Percentiles rank a stretch among this genome's conserved stretches.
These are phyloP conservation scores for Teleogryllus oceanicus DNA, from an alignment of 2,888 invertebrate genomes.

Conservation along the genomic window DNA sequence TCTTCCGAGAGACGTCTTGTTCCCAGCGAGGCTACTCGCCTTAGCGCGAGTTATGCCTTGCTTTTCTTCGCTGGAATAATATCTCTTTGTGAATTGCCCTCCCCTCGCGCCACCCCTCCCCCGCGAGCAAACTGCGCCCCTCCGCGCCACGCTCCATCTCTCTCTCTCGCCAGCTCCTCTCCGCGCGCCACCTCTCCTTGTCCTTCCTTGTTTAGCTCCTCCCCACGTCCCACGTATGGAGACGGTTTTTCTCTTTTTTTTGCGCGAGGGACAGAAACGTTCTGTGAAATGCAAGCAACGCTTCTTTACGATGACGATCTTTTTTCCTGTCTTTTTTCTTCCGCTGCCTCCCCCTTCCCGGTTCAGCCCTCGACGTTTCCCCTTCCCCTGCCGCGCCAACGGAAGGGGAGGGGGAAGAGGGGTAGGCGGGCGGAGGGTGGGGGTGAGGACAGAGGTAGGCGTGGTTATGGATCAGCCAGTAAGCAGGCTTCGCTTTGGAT, in stretches of 20 bases:
- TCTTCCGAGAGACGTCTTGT: too few relatives aligned
- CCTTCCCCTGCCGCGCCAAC: neutral
- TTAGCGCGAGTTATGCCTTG: too few relatives aligned
- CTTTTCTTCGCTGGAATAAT: neutral
- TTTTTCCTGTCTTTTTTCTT: neutral
- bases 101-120: neutral
- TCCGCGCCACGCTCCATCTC: neutral
- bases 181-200: too few relatives aligned
- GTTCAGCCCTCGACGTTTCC: neutral
- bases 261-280: too few relatives aligned
- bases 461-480: slow-evolving; percentile 36
- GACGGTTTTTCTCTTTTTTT: too few relatives aligned
- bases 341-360: neutral
- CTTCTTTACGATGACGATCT: too few relatives aligned
- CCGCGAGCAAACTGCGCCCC: neutral
- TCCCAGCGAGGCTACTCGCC: too few relatives aligned
- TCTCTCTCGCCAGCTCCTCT: neutral
- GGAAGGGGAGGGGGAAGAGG: neutral
- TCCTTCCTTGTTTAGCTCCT: too few relatives aligned
- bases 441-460: slow-evolving; percentile 28
- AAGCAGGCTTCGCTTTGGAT: slow-evolving; percentile 32
- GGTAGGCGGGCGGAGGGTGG: neutral
- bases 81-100: neutral
- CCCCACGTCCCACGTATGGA: too few relatives aligned
- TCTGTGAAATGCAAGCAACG: too few relatives aligned